Percentiles rank a stretch among this genome's conserved stretches.
Evolutionary conservation across 2,797 vertebrate species (phyloP).

Genomic region (Anas bernieri): DNA sequence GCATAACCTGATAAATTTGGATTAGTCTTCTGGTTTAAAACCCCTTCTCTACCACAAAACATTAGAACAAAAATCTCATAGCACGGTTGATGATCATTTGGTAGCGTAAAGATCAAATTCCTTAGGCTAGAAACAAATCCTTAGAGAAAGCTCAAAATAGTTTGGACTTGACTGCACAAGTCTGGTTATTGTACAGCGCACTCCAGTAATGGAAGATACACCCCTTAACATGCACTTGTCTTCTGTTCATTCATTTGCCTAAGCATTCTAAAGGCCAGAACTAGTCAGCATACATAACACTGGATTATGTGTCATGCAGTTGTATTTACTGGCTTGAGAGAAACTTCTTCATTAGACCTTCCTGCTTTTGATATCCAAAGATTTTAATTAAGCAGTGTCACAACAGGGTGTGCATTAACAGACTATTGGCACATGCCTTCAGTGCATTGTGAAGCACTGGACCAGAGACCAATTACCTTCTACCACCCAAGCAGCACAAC

Average conservation of each 20-base stretch:
- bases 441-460: conserved; percentile 57
- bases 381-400: conserved; percentile 69
- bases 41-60: not conserved
- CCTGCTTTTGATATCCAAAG: conserved; percentile 33
- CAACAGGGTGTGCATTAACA: conserved; percentile 63
- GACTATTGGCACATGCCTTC: conserved; percentile 29
- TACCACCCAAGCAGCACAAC: conserved; percentile 50
- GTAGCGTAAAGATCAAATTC: not conserved
- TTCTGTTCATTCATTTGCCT: not conserved
- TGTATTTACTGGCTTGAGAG: conserved; percentile 13
- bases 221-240: not conserved
- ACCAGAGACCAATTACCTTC: conserved; percentile 70
- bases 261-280: not conserved
- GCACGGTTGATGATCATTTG: not conserved
- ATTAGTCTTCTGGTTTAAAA: not conserved
- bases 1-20: not conserved
- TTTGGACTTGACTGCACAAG: not conserved
- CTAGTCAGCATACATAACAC: not conserved
- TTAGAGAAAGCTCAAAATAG: not conserved
- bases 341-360: conserved; percentile 31
- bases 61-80: not conserved
- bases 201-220: not conserved
- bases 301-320: not conserved
- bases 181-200: not conserved
- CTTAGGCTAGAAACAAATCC: not conserved